phyloP scores from a whole-genome alignment of 2,888 invertebrate genomes.

The Gortyna flavago region DNA sequence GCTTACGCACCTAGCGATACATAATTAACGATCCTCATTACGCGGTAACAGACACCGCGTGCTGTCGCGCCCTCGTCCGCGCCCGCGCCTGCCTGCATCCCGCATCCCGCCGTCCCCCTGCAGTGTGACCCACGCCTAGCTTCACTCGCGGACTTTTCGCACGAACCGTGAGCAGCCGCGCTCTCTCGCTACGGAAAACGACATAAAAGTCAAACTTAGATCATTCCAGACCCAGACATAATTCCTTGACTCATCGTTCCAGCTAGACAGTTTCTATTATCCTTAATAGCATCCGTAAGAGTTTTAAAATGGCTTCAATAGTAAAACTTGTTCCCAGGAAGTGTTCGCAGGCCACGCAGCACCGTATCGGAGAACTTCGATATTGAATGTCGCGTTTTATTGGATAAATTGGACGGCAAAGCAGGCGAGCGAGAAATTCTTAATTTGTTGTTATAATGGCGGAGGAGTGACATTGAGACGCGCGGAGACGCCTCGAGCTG shows the following conservation, averaged over 20 bases:
- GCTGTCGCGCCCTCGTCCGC: slow-evolving; percentile 58
- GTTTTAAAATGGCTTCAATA: slow-evolving; percentile 88
- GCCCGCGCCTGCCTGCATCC: slow-evolving; percentile 28
- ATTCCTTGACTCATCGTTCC: slow-evolving; percentile 85
- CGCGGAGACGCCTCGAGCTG: slow-evolving; percentile 58
- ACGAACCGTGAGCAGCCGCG: slow-evolving; percentile 66
- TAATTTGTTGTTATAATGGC: slow-evolving; percentile 72
- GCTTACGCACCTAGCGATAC: slow-evolving; percentile 88
- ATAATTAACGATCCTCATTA: slow-evolving; percentile 90
- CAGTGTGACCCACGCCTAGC: slow-evolving; percentile 52
- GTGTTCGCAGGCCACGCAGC: slow-evolving; percentile 84
- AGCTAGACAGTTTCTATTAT: slow-evolving; percentile 88
- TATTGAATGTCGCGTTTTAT: slow-evolving; percentile 87
- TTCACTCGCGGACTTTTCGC: slow-evolving; percentile 66
- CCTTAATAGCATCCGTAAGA: slow-evolving; percentile 88
- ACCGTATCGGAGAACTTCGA: slow-evolving; percentile 81
- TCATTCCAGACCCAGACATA: slow-evolving; percentile 85
- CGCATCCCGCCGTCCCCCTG: slow-evolving; percentile 48
- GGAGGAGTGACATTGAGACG: slow-evolving; percentile 61
- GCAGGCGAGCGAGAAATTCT: slow-evolving; percentile 72
- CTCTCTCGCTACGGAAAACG: slow-evolving; percentile 72
- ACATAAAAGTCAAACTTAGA: slow-evolving; percentile 86
- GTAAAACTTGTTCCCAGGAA: slow-evolving; percentile 86
- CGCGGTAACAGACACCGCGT: slow-evolving; percentile 81
- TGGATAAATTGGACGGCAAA: slow-evolving; percentile 82